Percentiles rank a stretch among this genome's conserved stretches.
phyloP scores from a whole-genome alignment of 2,113 vertebrate species.

The Setophaga petechia region DNA sequence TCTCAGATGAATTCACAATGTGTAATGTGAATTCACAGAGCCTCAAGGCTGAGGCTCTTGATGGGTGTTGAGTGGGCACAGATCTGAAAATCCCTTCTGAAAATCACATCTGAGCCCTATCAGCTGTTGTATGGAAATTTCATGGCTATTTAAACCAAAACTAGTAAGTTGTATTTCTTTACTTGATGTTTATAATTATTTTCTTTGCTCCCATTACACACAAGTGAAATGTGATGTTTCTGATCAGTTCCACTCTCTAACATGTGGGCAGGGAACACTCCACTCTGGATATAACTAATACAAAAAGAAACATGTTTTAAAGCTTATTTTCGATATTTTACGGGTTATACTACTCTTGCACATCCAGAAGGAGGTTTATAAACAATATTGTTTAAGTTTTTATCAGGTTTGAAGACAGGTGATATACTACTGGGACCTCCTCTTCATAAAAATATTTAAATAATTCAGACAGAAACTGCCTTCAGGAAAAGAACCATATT shows the following conservation, averaged over 20 bases:
- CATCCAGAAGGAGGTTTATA: neutral
- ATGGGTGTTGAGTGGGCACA: neutral
- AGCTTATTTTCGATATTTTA: neutral
- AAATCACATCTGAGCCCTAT: neutral
- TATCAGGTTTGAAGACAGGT: conserved; percentile 1
- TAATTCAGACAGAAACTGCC: neutral
- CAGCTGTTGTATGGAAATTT: neutral
- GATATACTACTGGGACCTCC: neutral
- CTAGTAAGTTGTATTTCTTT: neutral
- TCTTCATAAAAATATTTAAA: neutral
- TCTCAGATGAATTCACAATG: neutral
- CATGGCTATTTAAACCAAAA: neutral
- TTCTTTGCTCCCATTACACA: neutral
- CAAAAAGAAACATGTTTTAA: neutral
- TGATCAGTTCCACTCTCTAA: neutral
- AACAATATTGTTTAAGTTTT: neutral
- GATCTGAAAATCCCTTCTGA: neutral
- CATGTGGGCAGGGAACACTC: neutral
- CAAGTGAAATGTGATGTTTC: neutral
- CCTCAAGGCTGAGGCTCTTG: neutral
- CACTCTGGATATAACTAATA: neutral
- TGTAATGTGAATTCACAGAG: too few relatives aligned
- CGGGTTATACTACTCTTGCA: neutral
- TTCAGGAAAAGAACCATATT: neutral
- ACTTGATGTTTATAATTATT: neutral